Percentiles rank a stretch among this genome's conserved stretches.
Conservation (phyloP, 1,140 invertebrate species). For the Drosophila sulfurigaster region DNA sequence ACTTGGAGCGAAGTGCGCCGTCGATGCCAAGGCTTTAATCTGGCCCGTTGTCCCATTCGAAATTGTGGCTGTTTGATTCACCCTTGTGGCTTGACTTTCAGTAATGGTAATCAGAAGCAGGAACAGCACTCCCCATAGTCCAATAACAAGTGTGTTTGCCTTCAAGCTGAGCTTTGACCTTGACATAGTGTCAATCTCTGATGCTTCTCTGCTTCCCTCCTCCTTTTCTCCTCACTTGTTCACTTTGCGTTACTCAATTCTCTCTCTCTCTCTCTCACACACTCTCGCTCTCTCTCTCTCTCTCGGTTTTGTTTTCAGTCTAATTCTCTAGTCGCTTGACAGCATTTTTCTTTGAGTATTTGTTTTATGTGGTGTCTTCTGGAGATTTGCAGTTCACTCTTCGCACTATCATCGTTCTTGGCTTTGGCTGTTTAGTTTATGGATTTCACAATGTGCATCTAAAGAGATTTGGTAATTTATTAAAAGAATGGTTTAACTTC, state of each 20-base stretch:
- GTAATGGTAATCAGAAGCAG: not conserved
- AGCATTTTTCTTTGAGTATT: conserved; percentile 34
- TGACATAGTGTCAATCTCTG: conserved; percentile 18
- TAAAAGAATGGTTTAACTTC: too few relatives aligned
- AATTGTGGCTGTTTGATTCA: not conserved
- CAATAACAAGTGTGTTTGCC: not conserved
- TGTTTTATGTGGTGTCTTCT: conserved; percentile 14
- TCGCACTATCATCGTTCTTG: conserved; percentile 38
- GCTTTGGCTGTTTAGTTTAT: conserved; percentile 19
- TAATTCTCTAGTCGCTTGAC: conserved; percentile 21
- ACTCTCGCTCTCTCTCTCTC: not conserved
- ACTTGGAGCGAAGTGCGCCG: conserved; percentile 20
- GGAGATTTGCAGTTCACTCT: conserved; percentile 11
- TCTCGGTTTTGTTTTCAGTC: conserved; percentile 7
- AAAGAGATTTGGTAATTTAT: not conserved
- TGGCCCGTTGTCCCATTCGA: not conserved
- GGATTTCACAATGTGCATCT: conserved; percentile 2
- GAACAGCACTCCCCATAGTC: conserved; percentile 2
- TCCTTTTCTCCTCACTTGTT: not conserved
- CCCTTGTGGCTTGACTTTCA: not conserved
- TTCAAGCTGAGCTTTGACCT: conserved; percentile 15
- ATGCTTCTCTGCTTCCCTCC: not conserved
- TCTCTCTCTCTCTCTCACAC: not conserved
- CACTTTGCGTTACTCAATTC: not conserved
- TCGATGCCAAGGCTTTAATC: conserved; percentile 23